Evolutionary conservation across 1,140 invertebrate genomes (phyloP).

Genomic region (Drosophila tani): DNA sequence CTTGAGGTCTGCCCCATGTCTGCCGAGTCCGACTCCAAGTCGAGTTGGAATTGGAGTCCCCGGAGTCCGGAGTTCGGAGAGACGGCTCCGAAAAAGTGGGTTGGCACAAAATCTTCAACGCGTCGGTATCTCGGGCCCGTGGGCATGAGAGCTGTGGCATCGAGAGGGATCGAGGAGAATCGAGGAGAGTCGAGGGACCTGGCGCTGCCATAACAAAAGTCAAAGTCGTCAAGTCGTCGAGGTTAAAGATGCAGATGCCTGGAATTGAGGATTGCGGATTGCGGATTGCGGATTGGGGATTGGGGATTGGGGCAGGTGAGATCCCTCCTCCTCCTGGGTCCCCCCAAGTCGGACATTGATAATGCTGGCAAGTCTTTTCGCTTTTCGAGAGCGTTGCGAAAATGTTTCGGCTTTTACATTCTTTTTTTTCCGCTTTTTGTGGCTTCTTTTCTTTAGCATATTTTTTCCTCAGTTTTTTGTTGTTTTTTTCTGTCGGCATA

Average conservation of each 20-base stretch:
- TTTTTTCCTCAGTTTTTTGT: constrained; percentile 41
- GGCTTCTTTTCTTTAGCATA: constrained; percentile 47
- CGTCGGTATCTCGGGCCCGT: constrained; percentile 73
- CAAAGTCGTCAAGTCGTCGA: constrained; percentile 68
- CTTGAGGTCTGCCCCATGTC: constrained; percentile 50
- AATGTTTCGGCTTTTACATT: constrained; percentile 52
- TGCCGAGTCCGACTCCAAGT: constrained; percentile 20
- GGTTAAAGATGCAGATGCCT: constrained; percentile 62
- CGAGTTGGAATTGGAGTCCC: not conserved
- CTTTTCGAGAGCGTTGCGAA: constrained; percentile 71
- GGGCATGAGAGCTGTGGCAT: constrained; percentile 46
- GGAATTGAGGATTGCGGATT: constrained; percentile 49
- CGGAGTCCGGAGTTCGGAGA: constrained; percentile 8
- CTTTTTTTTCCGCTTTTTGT: constrained; percentile 29
- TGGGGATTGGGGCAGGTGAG: constrained; percentile 68
- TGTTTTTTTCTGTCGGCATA: constrained; percentile 59
- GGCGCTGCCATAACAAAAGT: constrained; percentile 61
- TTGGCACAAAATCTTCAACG: constrained; percentile 79
- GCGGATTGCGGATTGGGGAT: constrained; percentile 53
- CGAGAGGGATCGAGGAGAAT: constrained; percentile 15
- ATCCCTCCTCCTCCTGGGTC: constrained; percentile 5
- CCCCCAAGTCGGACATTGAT: constrained; percentile 11
- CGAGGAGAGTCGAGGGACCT: not conserved
- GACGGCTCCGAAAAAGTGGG: constrained; percentile 61
- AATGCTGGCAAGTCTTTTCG: constrained; percentile 38